Base-by-base conservation (phyloP, 2,888 invertebrate genomes). In the Meiosimyza platycephala region DNA sequence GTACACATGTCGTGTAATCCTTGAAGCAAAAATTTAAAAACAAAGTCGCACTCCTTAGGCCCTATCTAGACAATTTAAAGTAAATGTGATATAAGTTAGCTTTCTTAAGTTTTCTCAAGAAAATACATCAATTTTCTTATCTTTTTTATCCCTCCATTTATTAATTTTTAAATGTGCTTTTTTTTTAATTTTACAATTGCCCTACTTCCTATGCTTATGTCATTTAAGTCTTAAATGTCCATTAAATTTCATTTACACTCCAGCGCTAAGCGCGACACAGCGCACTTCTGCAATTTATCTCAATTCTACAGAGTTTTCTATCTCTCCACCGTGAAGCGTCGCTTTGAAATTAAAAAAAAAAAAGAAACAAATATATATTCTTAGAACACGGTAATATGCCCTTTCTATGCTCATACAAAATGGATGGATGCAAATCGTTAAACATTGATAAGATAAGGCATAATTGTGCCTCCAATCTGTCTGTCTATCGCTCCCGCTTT, bases 361-460 rank as follows among this genome's bases (percentile, higher is more conserved):
- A 2, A 9, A 40, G 1, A 40, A 40, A 40, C 4, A 6, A n/a
- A n/a, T n/a, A n/a, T 6, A 40, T 6, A 40, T 40, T 40, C 9
- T 40, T 40, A 22, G 40, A 40, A 40, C 40, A 9, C 40, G 6
- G 1, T 40, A 40, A 40, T 40, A 40, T 6, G 40, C 40, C 40
- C 40, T 40, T 9, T 9, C 9, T 40, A 40, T 40, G 7, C 40
- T 40, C 40, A 40, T 40, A 9, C 40, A 40, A 6, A 59, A 59
- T 50, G 40, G 40, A 64, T 64, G 50, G 15, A 64, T 48, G 64
- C 64, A 64, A 64, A 64, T 64, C 50, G 47, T 64, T 64, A 50
- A 50, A 63, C 47, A 64, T 64, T 64, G 50, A 64, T 64, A 64
- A 64, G 64, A 64, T 64, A 64, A 64, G 40, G 9, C 48, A 50